These are phyloP conservation scores for Channallabes apus DNA, from an alignment of 2,797 vertebrate species.

Conservation along the genomic window DNA sequence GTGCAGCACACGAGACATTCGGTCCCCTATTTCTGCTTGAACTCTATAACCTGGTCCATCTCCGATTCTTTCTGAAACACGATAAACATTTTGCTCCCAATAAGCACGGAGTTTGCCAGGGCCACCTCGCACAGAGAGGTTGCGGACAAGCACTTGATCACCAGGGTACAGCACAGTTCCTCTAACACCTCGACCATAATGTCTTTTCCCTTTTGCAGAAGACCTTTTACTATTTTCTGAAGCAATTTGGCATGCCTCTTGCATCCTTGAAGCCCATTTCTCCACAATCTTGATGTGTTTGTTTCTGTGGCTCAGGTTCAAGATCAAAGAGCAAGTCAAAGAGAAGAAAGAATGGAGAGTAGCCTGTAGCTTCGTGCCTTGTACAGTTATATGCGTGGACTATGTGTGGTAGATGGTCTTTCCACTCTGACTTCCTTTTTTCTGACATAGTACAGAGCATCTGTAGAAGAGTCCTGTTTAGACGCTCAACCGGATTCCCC, in stretches of 20 bases:
- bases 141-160: conserved; percentile 26
- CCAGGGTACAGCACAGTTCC: conserved; percentile 38
- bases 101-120: conserved; percentile 23
- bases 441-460: too few relatives aligned
- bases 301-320: too few relatives aligned
- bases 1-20: conserved; percentile 11
- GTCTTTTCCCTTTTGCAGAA: conserved; percentile 24
- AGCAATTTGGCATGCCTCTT: conserved; percentile 30
- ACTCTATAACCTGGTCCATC: conserved; percentile 29
- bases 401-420: too few relatives aligned
- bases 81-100: conserved; percentile 13
- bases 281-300: not conserved
- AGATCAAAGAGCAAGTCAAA: too few relatives aligned
- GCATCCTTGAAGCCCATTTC: conserved; percentile 16
- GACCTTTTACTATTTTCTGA: conserved; percentile 18
- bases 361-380: too few relatives aligned
- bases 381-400: too few relatives aligned
- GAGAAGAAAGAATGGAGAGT: too few relatives aligned
- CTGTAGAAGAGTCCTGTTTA: too few relatives aligned
- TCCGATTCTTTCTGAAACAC: conserved; percentile 14
- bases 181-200: conserved; percentile 13
- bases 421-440: too few relatives aligned
- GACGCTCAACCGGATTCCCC: too few relatives aligned
- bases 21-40: conserved; percentile 10
- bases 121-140: conserved; percentile 3